Evolutionary conservation across 2,797 vertebrate species (phyloP).

Genomic region (Columba guinea): DNA sequence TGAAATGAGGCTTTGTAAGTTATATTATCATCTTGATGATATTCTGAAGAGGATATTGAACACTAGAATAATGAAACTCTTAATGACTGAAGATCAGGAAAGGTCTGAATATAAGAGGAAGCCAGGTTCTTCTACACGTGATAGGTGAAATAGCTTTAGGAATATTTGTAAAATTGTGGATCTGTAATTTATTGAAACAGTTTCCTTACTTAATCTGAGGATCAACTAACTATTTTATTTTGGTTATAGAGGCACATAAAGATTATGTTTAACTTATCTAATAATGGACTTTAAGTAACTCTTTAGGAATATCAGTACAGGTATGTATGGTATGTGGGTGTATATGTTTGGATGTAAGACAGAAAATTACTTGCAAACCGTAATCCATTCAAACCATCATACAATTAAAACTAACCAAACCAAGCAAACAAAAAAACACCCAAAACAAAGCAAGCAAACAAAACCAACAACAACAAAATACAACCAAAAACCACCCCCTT

Average conservation of each 20-base stretch:
- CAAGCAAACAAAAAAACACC: too few relatives aligned
- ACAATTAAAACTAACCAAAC: not conserved
- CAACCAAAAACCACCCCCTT: fast-evolving
- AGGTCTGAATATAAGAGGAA: not conserved
- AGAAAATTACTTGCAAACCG: not conserved
- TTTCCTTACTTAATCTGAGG: not conserved
- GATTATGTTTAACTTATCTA: not conserved
- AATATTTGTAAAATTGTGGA: not conserved
- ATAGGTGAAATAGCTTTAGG: not conserved
- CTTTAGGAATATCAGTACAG: not conserved
- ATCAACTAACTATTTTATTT: not conserved
- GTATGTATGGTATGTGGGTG: not conserved
- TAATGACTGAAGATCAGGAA: not conserved
- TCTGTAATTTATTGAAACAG: not conserved
- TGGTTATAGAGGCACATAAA: not conserved
- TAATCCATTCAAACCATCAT: not conserved
- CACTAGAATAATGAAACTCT: not conserved
- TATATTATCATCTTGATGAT: not conserved
- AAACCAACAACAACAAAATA: not conserved
- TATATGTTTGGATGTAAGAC: not conserved
- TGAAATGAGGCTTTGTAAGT: not conserved
- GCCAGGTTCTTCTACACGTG: not conserved
- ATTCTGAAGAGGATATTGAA: not conserved
- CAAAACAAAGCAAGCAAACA: too few relatives aligned
- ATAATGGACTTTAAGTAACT: not conserved